Evolutionary conservation across 92 coral and sea anemone species (phyloP).

Genomic region (Epizoanthus ramosus): DNA sequence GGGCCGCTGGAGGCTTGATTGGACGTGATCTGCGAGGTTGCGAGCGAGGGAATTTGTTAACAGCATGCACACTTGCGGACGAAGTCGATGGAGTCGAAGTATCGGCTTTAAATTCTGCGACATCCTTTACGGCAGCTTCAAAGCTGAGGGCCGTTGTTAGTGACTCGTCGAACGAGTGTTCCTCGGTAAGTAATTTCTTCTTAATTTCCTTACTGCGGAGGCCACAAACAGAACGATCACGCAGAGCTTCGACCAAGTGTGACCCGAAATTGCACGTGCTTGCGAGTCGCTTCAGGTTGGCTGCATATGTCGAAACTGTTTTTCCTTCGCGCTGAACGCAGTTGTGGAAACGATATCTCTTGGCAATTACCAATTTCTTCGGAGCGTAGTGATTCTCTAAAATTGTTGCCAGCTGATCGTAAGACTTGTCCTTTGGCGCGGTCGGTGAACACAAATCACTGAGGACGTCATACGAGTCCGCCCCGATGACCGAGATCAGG

Average conservation of each 20-base stretch:
- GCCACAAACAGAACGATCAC: slow-evolving; percentile 37
- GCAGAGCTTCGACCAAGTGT: slow-evolving; percentile 39
- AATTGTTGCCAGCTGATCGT: slow-evolving; percentile 35
- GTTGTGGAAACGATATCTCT: slow-evolving; percentile 48
- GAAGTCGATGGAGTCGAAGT: neutral
- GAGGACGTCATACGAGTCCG: slow-evolving; percentile 38
- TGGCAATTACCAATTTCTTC: slow-evolving; percentile 47
- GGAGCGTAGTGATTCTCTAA: slow-evolving; percentile 41
- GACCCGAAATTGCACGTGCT: slow-evolving; percentile 39
- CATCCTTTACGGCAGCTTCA: slow-evolving; percentile 35
- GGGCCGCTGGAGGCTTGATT: neutral
- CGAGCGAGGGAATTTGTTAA: slow-evolving; percentile 10
- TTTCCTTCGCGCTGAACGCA: slow-evolving; percentile 35
- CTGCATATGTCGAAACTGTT: slow-evolving; percentile 28
- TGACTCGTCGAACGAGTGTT: slow-evolving; percentile 30
- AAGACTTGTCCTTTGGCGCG: slow-evolving; percentile 41
- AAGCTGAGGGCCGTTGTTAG: slow-evolving; percentile 36
- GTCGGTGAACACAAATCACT: slow-evolving; percentile 54
- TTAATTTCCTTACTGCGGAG: slow-evolving; percentile 29
- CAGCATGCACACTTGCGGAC: neutral
- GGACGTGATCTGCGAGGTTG: slow-evolving; percentile 15
- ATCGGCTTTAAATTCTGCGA: slow-evolving; percentile 3
- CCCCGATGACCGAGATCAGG: slow-evolving; percentile 51
- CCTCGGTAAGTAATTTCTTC: slow-evolving; percentile 45
- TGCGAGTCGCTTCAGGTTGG: slow-evolving; percentile 43